These are phyloP conservation scores for Tamias sibiricus DNA, from an alignment of 2,113 vertebrate species.

Conservation along the genomic window DNA sequence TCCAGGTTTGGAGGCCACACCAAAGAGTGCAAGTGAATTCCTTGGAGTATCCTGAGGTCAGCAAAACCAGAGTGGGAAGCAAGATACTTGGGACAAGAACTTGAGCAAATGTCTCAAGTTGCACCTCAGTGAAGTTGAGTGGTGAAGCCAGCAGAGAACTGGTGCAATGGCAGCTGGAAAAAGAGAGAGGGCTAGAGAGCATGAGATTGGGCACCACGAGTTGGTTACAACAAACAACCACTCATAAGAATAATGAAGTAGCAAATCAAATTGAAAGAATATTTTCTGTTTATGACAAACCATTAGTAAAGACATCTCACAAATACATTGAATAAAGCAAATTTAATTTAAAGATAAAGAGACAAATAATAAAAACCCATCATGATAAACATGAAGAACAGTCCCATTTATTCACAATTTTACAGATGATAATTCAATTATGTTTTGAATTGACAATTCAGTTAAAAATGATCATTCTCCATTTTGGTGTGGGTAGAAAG, in stretches of 20 bases:
- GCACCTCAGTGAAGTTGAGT: background rate
- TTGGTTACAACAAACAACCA: background rate
- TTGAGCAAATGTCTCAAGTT: background rate
- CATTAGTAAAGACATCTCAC: background rate
- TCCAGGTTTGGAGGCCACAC: background rate
- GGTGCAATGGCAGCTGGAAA: background rate
- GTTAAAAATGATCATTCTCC: background rate
- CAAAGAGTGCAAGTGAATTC: background rate
- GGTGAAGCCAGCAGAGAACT: background rate
- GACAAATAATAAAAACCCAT: background rate
- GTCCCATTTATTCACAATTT: background rate
- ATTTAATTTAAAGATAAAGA: background rate
- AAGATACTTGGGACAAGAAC: background rate
- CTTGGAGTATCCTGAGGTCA: background rate
- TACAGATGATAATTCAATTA: constrained; percentile 15
- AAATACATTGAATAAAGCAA: constrained; percentile 37
- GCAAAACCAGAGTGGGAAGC: background rate
- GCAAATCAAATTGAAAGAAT: background rate
- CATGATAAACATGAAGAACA: constrained; percentile 27
- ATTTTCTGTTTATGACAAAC: constrained; percentile 28
- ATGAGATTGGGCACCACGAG: background rate
- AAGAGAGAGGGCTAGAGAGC: background rate
- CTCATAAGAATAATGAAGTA: background rate
- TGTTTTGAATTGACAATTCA: constrained; percentile 9
- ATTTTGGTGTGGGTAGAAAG: background rate